Conservation (phyloP, 2,797 vertebrate species). For the Acrocephalus scirpaceus region DNA sequence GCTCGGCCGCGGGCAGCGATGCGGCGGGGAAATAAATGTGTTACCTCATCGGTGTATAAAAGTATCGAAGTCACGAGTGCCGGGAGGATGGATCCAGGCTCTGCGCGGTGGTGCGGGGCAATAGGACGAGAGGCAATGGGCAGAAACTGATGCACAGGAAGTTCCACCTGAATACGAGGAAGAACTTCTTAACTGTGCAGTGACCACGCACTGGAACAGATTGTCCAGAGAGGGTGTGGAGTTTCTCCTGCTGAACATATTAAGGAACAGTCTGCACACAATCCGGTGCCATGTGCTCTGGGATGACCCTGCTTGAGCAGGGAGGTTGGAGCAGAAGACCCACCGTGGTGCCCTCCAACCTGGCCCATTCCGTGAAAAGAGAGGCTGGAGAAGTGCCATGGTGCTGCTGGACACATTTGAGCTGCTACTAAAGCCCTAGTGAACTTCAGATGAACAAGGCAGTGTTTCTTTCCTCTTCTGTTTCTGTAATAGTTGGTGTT, state of each 20-base stretch:
- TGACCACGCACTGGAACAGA: rapidly evolving
- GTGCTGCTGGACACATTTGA: neutral
- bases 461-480: neutral
- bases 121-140: rapidly evolving
- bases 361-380: neutral
- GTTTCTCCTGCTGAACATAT: rapidly evolving
- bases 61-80: too few relatives aligned
- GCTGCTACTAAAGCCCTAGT: neutral
- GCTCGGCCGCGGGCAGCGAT: neutral
- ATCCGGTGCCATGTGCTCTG: neutral
- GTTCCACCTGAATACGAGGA: neutral
- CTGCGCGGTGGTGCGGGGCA: neutral
- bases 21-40: rapidly evolving
- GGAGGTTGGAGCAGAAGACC: neutral
- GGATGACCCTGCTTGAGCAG: neutral
- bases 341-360: rapidly evolving
- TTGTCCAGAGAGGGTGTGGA: neutral
- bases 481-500: rapidly evolving
- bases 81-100: too few relatives aligned
- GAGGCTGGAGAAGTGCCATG: neutral
- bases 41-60: neutral
- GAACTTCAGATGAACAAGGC: rapidly evolving
- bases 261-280: neutral
- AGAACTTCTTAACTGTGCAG: neutral
- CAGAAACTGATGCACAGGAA: neutral